A percentile compares a stretch with the other conserved stretches of the same genome.
These are phyloP conservation scores for Halictus ligatus DNA, from an alignment of 2,888 invertebrate genomes.

Conservation along the genomic window DNA sequence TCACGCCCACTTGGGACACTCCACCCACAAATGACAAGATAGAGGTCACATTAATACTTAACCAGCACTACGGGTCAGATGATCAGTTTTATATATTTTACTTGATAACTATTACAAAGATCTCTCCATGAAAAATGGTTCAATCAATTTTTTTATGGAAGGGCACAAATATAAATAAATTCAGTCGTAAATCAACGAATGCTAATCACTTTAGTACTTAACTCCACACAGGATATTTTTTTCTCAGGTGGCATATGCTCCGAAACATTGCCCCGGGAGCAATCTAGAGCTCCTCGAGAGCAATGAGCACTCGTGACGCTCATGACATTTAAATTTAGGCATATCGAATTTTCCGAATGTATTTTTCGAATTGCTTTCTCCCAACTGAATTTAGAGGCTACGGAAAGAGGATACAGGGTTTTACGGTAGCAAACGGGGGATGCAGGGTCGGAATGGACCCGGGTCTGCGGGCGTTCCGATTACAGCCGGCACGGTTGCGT, in stretches of 20 bases:
- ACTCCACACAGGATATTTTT: too few relatives aligned
- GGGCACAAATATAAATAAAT: too few relatives aligned
- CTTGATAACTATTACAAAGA: neutral
- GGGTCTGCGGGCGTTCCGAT: neutral
- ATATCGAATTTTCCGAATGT: neutral
- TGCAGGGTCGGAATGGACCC: neutral
- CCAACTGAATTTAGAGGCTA: neutral
- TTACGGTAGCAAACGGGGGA: neutral
- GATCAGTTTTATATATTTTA: neutral
- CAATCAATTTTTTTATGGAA: too few relatives aligned
- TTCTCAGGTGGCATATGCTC: too few relatives aligned
- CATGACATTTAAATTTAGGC: too few relatives aligned
- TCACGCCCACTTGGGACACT: neutral
- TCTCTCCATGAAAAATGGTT: too few relatives aligned
- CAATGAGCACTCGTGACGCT: too few relatives aligned
- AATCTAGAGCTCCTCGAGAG: too few relatives aligned
- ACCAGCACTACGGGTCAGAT: too few relatives aligned
- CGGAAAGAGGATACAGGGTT: neutral
- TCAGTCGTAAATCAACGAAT: too few relatives aligned
- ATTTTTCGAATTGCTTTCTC: neutral
- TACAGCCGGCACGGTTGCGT: neutral
- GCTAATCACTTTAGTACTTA: too few relatives aligned
- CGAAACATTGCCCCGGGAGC: too few relatives aligned
- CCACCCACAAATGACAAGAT: neutral
- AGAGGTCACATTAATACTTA: neutral